Evolutionary conservation across 2,888 invertebrate genomes (phyloP).

Genomic region (Rotaria socialis): DNA sequence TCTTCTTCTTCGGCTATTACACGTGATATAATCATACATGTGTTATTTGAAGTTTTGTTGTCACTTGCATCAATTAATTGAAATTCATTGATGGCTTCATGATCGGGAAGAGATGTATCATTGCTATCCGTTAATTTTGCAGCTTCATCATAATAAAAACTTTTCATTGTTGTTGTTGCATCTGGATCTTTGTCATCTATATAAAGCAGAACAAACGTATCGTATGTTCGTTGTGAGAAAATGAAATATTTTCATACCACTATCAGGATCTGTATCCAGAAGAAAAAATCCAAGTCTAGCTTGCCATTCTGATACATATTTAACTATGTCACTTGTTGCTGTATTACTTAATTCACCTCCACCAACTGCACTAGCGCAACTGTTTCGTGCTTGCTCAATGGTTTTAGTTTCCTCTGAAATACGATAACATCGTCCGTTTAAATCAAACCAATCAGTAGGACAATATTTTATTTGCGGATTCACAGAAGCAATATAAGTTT

Average conservation of each 20-base stretch:
- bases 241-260: too few species aligned
- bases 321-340: neutral
- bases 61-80: neutral
- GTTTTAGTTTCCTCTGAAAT: slow-evolving; percentile 24
- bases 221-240: too few species aligned
- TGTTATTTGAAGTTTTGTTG: neutral
- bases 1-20: neutral
- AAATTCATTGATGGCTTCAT: neutral
- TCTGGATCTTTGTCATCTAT: too few species aligned
- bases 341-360: neutral
- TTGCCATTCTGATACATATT: neutral
- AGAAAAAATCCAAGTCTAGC: neutral
- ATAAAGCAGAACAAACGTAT: too few species aligned
- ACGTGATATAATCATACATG: neutral
- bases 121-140: too few species aligned
- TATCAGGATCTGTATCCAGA: neutral
- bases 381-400: slow-evolving; percentile 40
- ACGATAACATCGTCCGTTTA: slow-evolving; percentile 37
- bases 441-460: neutral
- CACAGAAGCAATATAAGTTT: neutral
- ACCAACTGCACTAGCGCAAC: neutral
- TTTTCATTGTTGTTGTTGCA: too few species aligned
- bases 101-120: neutral
- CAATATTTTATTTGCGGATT: neutral
- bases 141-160: too few species aligned